Percentiles rank a stretch among this genome's conserved stretches.
Evolutionary conservation across 1,140 invertebrate genomes (phyloP).

Genomic region (Harpegnathos saltator): DNA sequence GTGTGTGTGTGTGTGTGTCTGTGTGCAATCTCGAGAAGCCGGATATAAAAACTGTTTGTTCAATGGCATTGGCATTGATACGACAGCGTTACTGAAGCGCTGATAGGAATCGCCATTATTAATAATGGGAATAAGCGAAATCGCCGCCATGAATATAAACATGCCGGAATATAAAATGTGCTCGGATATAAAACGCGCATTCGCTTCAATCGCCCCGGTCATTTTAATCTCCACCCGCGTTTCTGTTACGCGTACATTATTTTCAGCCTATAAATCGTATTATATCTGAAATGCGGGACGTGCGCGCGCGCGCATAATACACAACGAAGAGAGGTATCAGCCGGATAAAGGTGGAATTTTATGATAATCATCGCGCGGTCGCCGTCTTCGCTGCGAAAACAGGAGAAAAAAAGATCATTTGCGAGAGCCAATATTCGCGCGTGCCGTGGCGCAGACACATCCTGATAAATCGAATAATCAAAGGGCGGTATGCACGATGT

Average conservation of each 20-base stretch:
- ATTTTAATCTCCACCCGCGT: slow-evolving; percentile 15
- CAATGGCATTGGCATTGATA: not conserved
- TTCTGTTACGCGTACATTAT: slow-evolving; percentile 7
- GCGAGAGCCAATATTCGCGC: not conserved
- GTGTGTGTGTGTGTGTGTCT: no score
- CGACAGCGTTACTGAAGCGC: not conserved
- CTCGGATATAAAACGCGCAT: slow-evolving; percentile 29
- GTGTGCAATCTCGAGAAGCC: not conserved
- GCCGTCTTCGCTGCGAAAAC: not conserved
- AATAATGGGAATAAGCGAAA: slow-evolving; percentile 27
- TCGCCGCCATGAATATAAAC: not conserved
- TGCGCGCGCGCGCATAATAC: not conserved
- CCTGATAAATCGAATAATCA: no score
- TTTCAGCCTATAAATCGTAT: slow-evolving; percentile 28
- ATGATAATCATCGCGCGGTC: slow-evolving; percentile 21
- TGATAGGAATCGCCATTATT: slow-evolving; percentile 19
- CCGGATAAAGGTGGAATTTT: slow-evolving; percentile 30
- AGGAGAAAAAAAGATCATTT: not conserved
- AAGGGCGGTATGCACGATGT: no score
- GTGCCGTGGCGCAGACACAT: no score
- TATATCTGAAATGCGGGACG: slow-evolving; percentile 1
- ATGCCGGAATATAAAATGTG: not conserved
- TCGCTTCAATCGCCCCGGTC: not conserved
- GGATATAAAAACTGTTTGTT: not conserved
- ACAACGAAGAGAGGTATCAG: slow-evolving; percentile 15